Percentiles rank a stretch among this genome's conserved stretches.
These are phyloP conservation scores for Drosophila siamana DNA, from an alignment of 2,888 invertebrate genomes.

Conservation along the genomic window DNA sequence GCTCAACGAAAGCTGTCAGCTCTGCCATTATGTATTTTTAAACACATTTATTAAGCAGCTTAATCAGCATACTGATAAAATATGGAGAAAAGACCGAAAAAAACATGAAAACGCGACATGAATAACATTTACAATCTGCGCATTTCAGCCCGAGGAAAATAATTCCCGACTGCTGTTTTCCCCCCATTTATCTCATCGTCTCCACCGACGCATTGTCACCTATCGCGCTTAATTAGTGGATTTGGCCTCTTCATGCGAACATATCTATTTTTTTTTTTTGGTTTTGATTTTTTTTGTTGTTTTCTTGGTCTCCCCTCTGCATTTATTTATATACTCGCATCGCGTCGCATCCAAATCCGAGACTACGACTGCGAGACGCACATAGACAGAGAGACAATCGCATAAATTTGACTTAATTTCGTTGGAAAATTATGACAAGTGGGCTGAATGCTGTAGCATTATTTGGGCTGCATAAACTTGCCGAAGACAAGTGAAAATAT, in stretches of 20 bases:
- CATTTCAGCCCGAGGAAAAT: conserved; percentile 37
- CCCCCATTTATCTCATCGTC: conserved; percentile 10
- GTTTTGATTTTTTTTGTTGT: not conserved
- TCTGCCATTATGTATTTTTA: conserved; percentile 63
- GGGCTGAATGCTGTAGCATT: conserved; percentile 39
- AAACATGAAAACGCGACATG: conserved; percentile 61
- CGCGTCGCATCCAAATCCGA: conserved; percentile 64
- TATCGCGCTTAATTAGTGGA: conserved; percentile 77
- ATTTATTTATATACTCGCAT: conserved; percentile 60
- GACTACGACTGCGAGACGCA: conserved; percentile 23
- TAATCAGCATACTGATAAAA: conserved; percentile 43
- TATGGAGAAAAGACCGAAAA: not conserved
- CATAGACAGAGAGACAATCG: too few relatives aligned
- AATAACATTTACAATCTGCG: conserved; percentile 59
- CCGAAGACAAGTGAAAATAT: conserved; percentile 58
- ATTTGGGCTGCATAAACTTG: conserved; percentile 30
- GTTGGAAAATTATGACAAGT: conserved; percentile 78
- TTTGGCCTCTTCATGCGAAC: conserved; percentile 60
- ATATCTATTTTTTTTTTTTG: conserved; percentile 8
- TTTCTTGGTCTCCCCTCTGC: conserved; percentile 11
- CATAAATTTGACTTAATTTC: conserved; percentile 75
- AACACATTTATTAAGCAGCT: conserved; percentile 58
- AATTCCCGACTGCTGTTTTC: conserved; percentile 35
- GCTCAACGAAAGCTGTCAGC: conserved; percentile 41
- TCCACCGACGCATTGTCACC: conserved; percentile 66